These are phyloP conservation scores for Nasonia oneida DNA, from an alignment of 2,888 invertebrate genomes.

Conservation along the genomic window DNA sequence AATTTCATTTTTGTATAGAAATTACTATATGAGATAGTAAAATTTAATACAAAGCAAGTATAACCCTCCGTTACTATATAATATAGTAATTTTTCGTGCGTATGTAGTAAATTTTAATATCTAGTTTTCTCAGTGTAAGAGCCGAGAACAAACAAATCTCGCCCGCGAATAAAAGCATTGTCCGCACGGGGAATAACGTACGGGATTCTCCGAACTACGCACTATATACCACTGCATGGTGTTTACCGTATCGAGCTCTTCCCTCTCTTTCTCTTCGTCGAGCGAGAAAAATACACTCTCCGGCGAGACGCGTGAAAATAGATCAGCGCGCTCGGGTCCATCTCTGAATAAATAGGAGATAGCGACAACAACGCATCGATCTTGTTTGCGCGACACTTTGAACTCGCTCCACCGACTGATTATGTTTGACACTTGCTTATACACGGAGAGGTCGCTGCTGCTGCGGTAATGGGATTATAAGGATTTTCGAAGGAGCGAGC, in stretches of 20 bases:
- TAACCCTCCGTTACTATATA: too few species aligned
- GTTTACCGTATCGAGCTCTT: conserved; percentile 17
- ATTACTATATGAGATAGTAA: too few species aligned
- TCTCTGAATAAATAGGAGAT: conserved; percentile 1
- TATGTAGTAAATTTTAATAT: too few species aligned
- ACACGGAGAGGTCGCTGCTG: background rate
- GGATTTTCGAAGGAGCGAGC: background rate
- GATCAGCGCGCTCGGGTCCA: background rate
- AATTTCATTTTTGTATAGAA: too few species aligned
- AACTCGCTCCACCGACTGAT: background rate
- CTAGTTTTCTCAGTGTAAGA: background rate
- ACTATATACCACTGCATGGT: background rate
- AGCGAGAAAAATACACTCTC: conserved; percentile 8
- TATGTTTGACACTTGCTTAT: conserved; percentile 15
- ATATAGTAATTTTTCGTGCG: too few species aligned
- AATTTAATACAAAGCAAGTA: too few species aligned
- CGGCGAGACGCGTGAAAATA: conserved; percentile 2
- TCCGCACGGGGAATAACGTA: background rate
- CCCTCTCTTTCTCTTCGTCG: background rate
- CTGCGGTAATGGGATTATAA: conserved; percentile 1
- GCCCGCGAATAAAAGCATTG: background rate
- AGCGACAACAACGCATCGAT: conserved; percentile 19
- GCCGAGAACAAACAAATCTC: conserved; percentile 1
- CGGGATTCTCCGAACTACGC: background rate
- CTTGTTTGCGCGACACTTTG: conserved; percentile 14